These are phyloP conservation scores for Brachionus plicatilis DNA, from an alignment of 1,140 invertebrate genomes.

Conservation along the genomic window DNA sequence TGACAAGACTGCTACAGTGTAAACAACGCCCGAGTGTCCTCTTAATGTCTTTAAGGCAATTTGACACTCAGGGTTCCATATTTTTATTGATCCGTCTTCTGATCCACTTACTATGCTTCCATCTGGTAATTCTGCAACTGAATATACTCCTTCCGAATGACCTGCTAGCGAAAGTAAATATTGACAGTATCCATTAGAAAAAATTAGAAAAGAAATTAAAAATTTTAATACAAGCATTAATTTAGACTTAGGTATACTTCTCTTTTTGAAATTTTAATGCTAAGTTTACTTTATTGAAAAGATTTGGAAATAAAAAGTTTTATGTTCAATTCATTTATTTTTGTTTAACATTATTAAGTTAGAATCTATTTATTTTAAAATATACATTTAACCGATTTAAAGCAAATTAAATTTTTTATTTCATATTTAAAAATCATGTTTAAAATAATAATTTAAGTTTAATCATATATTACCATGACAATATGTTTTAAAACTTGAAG, in stretches of 20 bases:
- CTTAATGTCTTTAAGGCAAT: constrained; percentile 60
- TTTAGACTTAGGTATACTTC: not conserved
- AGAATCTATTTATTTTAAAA: too few species aligned
- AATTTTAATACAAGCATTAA: not conserved
- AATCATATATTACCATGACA: not conserved
- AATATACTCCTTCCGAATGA: constrained; percentile 43
- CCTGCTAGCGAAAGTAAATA: not conserved
- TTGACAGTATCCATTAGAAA: not conserved
- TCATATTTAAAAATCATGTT: too few species aligned
- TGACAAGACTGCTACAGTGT: constrained; percentile 39
- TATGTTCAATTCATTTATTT: too few species aligned
- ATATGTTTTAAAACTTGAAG: not conserved
- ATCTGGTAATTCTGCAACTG: constrained; percentile 58
- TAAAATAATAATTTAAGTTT: too few species aligned
- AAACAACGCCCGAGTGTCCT: constrained; percentile 49
- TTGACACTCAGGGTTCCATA: constrained; percentile 61
- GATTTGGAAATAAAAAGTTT: too few species aligned
- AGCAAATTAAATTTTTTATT: too few species aligned
- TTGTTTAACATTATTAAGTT: too few species aligned
- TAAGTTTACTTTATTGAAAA: not conserved
- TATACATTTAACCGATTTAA: too few species aligned
- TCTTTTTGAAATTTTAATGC: not conserved
- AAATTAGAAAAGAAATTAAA: not conserved
- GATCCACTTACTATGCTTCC: constrained; percentile 58
- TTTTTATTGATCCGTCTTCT: constrained; percentile 58